Percentiles rank a stretch among this genome's conserved stretches.
These are phyloP conservation scores for Papilio aristodemus DNA, from an alignment of 1,140 invertebrate species.

Conservation along the genomic window DNA sequence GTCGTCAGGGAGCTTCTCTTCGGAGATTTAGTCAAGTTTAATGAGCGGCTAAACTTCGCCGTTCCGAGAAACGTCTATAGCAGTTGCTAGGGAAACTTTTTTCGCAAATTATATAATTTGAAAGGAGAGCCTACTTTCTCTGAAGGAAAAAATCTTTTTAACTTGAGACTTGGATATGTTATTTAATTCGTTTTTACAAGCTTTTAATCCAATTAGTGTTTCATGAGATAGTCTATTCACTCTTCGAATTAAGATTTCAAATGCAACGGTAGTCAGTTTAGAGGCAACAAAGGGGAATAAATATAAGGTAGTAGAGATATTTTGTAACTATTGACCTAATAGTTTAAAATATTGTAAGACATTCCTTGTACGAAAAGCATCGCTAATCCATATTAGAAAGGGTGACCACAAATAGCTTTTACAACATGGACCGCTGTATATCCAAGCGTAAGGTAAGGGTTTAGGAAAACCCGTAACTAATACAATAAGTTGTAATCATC, in stretches of 20 bases:
- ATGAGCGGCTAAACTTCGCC: conserved; percentile 43
- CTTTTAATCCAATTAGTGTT: not conserved
- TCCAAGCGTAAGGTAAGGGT: not conserved
- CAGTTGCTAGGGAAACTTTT: conserved; percentile 16
- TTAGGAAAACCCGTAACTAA: not conserved
- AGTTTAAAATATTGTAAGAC: no score
- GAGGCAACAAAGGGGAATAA: no score
- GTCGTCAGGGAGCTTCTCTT: conserved; percentile 39
- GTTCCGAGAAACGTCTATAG: conserved; percentile 38
- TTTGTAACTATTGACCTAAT: no score
- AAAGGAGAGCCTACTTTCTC: conserved; percentile 5
- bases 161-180: conserved; percentile 12
- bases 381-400: not conserved
- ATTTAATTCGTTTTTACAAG: conserved; percentile 6
- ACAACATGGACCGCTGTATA: not conserved
- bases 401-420: not conserved
- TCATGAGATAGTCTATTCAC: not conserved
- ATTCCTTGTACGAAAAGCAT: no score
- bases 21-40: conserved; percentile 47
- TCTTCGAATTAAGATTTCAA: no score
- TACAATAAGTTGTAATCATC: conserved; percentile 6
- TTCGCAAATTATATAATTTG: conserved; percentile 28
- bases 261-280: no score
- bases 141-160: conserved; percentile 12
- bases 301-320: no score